Percentiles rank a stretch among this genome's conserved stretches.
Conservation (phyloP, 2,797 vertebrate genomes). For the Dermochelys coriacea region DNA sequence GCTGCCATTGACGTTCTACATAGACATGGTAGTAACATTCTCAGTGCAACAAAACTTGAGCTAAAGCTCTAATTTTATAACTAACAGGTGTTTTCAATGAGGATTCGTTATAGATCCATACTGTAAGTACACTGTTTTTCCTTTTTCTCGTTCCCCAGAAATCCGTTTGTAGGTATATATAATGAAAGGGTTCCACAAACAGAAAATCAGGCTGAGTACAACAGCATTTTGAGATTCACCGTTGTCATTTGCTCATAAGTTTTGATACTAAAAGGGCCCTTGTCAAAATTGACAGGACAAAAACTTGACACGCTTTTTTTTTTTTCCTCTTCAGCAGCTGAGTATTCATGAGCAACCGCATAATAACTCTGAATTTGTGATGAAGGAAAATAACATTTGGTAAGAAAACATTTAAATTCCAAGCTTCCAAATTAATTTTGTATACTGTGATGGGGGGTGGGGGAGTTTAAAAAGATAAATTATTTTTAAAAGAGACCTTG, state of each 20-base stretch:
- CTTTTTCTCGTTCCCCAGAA: slow-evolving; percentile 35
- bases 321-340: slow-evolving; percentile 66
- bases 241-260: slow-evolving; percentile 24
- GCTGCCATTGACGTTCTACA: slow-evolving; percentile 23
- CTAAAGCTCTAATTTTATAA: slow-evolving; percentile 31
- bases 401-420: slow-evolving; percentile 65
- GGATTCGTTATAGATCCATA: slow-evolving; percentile 29
- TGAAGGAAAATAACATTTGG: slow-evolving; percentile 66
- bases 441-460: slow-evolving; percentile 18
- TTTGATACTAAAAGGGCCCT: slow-evolving; percentile 20
- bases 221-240: slow-evolving; percentile 20
- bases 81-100: slow-evolving; percentile 4
- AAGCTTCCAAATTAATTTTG: slow-evolving; percentile 40
- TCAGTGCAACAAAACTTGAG: too few species aligned
- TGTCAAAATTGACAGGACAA: slow-evolving; percentile 36
- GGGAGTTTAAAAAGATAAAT: background rate
- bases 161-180: slow-evolving; percentile 14
- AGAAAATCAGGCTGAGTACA: background rate
- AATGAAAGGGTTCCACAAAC: background rate
- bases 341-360: slow-evolving; percentile 41
- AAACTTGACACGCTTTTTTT: slow-evolving; percentile 46
- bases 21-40: background rate
- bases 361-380: slow-evolving; percentile 52
- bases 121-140: slow-evolving; percentile 13
- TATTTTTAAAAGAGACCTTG: slow-evolving; percentile 23